Percentiles rank a stretch among this genome's conserved stretches.
Conservation (phyloP, 2,113 vertebrate genomes). For the Holacanthus passer region DNA sequence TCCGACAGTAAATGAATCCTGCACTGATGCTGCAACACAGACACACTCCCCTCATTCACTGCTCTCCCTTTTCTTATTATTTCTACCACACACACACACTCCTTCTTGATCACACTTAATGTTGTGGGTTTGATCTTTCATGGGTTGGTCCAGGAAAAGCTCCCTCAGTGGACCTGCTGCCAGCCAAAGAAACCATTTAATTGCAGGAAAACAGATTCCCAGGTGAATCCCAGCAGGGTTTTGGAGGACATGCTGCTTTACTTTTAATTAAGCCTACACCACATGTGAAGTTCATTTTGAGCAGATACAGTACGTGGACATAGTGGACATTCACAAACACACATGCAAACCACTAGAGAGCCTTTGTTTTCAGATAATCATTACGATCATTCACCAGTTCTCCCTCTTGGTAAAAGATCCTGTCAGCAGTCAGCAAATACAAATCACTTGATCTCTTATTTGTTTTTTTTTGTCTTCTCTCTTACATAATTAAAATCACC, state of each 20-base stretch:
- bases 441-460: background rate
- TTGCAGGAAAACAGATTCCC: slow-evolving; percentile 28
- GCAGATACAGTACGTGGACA: slow-evolving; percentile 12
- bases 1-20: slow-evolving; percentile 35
- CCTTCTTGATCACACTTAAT: slow-evolving; percentile 21
- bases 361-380: slow-evolving; percentile 12
- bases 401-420: slow-evolving; percentile 17
- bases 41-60: slow-evolving; percentile 9
- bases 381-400: too few relatives aligned
- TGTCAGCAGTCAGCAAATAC: slow-evolving; percentile 18
- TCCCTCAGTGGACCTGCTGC: slow-evolving; percentile 25
- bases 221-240: slow-evolving; percentile 40
- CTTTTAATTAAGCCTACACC: slow-evolving; percentile 24
- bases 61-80: background rate
- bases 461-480: slow-evolving; percentile 14
- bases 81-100: background rate
- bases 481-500: slow-evolving; percentile 51
- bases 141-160: slow-evolving; percentile 22
- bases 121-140: slow-evolving; percentile 27
- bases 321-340: slow-evolving; percentile 18
- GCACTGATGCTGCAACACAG: slow-evolving; percentile 29
- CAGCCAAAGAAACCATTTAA: slow-evolving; percentile 24
- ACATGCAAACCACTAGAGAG: slow-evolving; percentile 20
- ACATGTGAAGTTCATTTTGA: slow-evolving; percentile 2
- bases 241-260: background rate